Percentiles rank a stretch among this genome's conserved stretches.
Evolutionary conservation across 2,797 vertebrate genomes (phyloP).

Genomic region (Catostomus latipinnis): DNA sequence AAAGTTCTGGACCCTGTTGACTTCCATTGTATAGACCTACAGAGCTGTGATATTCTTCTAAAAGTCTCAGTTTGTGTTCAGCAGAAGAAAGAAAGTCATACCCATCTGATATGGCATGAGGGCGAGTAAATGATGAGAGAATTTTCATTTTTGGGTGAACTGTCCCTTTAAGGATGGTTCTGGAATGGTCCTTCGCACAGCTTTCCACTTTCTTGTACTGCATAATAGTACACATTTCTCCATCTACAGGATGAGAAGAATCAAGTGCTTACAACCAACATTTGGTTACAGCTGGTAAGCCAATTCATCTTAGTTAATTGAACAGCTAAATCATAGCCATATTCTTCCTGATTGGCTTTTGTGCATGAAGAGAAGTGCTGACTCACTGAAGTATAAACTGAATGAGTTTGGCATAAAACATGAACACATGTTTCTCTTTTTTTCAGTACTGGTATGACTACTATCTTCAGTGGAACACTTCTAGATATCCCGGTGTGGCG

Average conservation of each 20-base stretch:
- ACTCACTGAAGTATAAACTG: too few species aligned
- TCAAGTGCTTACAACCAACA: slow-evolving; percentile 94
- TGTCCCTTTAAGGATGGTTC: background rate
- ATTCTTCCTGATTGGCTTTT: background rate
- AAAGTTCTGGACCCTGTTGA: too few species aligned
- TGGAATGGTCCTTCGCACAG: background rate
- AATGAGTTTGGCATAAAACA: background rate
- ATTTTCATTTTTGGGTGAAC: too few species aligned
- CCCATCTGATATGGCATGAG: too few species aligned
- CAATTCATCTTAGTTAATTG: background rate
- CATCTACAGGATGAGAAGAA: slow-evolving; percentile 93
- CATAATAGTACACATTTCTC: background rate
- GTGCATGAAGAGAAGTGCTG: too few species aligned
- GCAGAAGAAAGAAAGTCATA: too few species aligned
- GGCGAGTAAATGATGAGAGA: too few species aligned
- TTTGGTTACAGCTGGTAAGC: slow-evolving; percentile 95
- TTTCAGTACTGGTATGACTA: slow-evolving; percentile 88
- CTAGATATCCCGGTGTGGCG: slow-evolving; percentile 87
- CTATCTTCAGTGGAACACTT: slow-evolving; percentile 88
- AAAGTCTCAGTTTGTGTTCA: too few species aligned
- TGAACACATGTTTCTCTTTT: slow-evolving; percentile 6
- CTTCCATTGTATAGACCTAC: too few species aligned
- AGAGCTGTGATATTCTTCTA: too few species aligned
- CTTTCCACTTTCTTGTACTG: background rate
- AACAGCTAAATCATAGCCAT: background rate